phyloP scores from a whole-genome alignment of 2,113 vertebrate species.

The Seriola quinqueradiata region DNA sequence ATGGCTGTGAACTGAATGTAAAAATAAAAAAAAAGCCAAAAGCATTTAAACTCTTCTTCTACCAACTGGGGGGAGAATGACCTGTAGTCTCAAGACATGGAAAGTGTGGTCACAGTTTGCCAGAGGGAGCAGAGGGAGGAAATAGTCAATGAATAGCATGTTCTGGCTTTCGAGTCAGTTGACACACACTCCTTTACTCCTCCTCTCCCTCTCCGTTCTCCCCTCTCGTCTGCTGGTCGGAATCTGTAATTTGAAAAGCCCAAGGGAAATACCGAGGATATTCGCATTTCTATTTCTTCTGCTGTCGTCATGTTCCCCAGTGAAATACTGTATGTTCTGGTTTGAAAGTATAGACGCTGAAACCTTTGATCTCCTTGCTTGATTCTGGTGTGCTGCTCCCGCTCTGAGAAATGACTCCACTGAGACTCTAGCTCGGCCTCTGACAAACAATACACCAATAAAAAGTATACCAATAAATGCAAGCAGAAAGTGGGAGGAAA shows the following conservation, averaged over 20 bases:
- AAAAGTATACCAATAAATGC: not conserved
- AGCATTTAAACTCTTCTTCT: slow-evolving; percentile 27
- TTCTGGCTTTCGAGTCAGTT: slow-evolving; percentile 62
- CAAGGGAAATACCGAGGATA: slow-evolving; percentile 79
- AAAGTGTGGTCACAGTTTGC: slow-evolving; percentile 62
- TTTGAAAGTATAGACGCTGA: slow-evolving; percentile 63
- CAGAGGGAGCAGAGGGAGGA: slow-evolving; percentile 36
- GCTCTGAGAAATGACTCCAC: slow-evolving; percentile 15
- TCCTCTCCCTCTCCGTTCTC: slow-evolving; percentile 49
- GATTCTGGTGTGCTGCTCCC: slow-evolving; percentile 3
- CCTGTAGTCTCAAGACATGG: slow-evolving; percentile 62
- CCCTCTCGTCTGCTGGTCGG: slow-evolving; percentile 62
- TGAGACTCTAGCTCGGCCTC: not conserved
- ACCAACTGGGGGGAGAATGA: slow-evolving; percentile 44
- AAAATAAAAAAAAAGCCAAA: not conserved
- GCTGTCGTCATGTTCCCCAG: slow-evolving; percentile 73
- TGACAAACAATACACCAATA: slow-evolving; percentile 20
- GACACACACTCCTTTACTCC: slow-evolving; percentile 59
- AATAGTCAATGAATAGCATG: slow-evolving; percentile 67
- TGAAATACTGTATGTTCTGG: slow-evolving; percentile 66
- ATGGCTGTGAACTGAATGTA: slow-evolving; percentile 6
- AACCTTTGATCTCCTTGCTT: slow-evolving; percentile 53
- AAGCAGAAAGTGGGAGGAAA: not conserved
- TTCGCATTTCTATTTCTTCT: slow-evolving; percentile 75
- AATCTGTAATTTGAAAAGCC: slow-evolving; percentile 84